A percentile compares a stretch with the other conserved stretches of the same genome.
These are phyloP conservation scores for Bombus balteatus DNA, from an alignment of 1,140 invertebrate genomes.

Conservation along the genomic window DNA sequence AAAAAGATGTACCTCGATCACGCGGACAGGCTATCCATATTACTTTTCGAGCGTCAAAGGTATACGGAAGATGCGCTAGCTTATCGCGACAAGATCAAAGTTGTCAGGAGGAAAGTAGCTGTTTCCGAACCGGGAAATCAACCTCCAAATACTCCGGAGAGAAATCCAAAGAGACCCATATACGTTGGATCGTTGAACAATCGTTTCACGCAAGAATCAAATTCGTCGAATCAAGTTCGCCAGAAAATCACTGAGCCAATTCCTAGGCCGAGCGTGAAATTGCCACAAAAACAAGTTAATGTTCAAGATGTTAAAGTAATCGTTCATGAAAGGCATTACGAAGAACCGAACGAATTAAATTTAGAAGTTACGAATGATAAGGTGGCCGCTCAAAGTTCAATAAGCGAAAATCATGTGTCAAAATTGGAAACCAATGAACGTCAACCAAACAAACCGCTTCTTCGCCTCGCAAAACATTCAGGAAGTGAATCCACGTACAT, in stretches of 20 bases:
- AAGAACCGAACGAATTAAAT: background rate
- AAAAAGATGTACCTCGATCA: constrained; percentile 87
- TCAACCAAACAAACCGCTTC: too few relatives aligned
- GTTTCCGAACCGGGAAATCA: constrained; percentile 39
- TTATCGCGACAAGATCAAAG: constrained; percentile 81
- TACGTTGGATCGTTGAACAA: constrained; percentile 64
- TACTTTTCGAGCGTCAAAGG: constrained; percentile 84
- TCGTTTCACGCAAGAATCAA: constrained; percentile 55
- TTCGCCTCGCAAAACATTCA: too few relatives aligned
- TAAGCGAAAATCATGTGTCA: background rate
- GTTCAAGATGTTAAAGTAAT: constrained; percentile 23
- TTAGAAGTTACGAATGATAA: too few relatives aligned
- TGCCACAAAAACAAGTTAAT: background rate
- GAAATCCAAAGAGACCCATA: constrained; percentile 70
- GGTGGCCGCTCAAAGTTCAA: background rate
- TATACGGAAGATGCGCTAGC: constrained; percentile 81
- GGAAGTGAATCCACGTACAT: constrained; percentile 14
- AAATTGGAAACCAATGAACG: background rate
- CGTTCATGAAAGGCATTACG: constrained; percentile 37
- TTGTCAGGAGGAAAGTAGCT: constrained; percentile 72
- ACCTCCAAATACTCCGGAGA: constrained; percentile 69
- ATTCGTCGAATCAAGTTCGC: background rate
- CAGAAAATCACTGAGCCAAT: background rate
- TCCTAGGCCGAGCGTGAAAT: background rate
- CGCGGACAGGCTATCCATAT: constrained; percentile 85